These are phyloP conservation scores for Chorisops tibialis DNA, from an alignment of 2,888 invertebrate species.

Conservation along the genomic window DNA sequence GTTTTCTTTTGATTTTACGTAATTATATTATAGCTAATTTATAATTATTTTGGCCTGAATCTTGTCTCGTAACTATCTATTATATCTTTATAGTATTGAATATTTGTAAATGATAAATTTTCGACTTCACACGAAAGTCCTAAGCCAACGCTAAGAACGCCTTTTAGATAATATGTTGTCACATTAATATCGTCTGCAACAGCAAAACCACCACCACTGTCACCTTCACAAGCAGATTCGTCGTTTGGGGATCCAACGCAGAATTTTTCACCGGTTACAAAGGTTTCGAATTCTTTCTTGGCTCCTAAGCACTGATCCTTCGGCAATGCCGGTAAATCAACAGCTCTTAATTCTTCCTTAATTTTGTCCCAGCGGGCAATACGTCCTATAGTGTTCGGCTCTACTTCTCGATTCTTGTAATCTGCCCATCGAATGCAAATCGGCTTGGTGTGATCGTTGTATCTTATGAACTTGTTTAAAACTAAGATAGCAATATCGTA, in stretches of 20 bases:
- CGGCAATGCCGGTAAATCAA: constrained; percentile 34
- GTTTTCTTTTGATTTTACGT: too few relatives aligned
- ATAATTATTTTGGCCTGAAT: constrained; percentile 16
- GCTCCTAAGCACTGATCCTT: constrained; percentile 34
- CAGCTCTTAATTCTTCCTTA: constrained; percentile 30
- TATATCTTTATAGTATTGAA: constrained; percentile 31
- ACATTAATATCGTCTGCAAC: constrained; percentile 19
- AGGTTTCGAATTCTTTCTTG: constrained; percentile 34
- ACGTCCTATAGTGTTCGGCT: constrained; percentile 25
- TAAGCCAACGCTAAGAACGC: constrained; percentile 39
- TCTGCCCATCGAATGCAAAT: constrained; percentile 43
- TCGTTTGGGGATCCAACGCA: constrained; percentile 38
- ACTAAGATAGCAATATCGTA: constrained; percentile 47
- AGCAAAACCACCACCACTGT: constrained; percentile 37
- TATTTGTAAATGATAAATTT: constrained; percentile 34
- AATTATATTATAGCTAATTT: too few relatives aligned
- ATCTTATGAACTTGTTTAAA: constrained; percentile 39
- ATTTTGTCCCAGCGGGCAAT: constrained; percentile 38
- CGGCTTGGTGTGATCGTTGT: constrained; percentile 44
- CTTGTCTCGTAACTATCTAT: constrained; percentile 15
- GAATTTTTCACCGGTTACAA: constrained; percentile 39
- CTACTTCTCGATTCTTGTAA: constrained; percentile 26
- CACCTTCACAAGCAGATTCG: constrained; percentile 34
- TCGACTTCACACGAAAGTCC: constrained; percentile 9
- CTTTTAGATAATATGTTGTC: constrained; percentile 37